Conservation (phyloP, 2,113 vertebrate species). For the Galbula dea region DNA sequence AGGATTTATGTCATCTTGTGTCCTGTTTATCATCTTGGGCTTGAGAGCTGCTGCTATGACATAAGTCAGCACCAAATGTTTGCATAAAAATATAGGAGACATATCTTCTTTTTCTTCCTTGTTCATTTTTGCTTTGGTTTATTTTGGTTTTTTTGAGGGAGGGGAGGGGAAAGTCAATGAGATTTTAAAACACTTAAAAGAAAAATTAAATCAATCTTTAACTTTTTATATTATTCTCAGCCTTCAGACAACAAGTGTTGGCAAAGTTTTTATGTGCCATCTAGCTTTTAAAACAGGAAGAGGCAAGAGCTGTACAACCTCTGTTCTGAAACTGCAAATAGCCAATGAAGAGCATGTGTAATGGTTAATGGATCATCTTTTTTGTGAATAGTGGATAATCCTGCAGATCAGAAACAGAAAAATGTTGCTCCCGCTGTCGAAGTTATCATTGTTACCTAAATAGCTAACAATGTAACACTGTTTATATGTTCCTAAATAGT, state of each 20-base stretch:
- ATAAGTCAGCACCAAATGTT: neutral
- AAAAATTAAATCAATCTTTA: neutral
- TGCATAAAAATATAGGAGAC: neutral
- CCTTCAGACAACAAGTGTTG: neutral
- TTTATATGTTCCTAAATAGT: neutral
- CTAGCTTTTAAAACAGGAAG: neutral
- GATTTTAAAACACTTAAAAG: neutral
- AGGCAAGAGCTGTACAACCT: neutral
- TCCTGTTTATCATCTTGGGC: neutral
- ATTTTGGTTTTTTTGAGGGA: too few species aligned
- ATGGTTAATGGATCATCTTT: neutral
- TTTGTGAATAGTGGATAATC: neutral
- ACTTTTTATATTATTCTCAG: neutral
- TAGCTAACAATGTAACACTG: neutral
- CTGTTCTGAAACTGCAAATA: neutral
- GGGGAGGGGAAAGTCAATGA: neutral
- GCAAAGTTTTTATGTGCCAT: neutral
- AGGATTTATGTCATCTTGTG: slow-evolving; percentile 14
- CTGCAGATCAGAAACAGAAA: neutral
- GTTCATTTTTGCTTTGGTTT: neutral
- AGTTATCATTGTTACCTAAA: neutral
- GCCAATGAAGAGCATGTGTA: neutral
- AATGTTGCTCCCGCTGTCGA: neutral
- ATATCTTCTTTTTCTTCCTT: neutral
- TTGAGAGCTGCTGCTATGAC: neutral